These are phyloP conservation scores for Anticlea derivata DNA, from an alignment of 2,888 invertebrate genomes.

Conservation along the genomic window DNA sequence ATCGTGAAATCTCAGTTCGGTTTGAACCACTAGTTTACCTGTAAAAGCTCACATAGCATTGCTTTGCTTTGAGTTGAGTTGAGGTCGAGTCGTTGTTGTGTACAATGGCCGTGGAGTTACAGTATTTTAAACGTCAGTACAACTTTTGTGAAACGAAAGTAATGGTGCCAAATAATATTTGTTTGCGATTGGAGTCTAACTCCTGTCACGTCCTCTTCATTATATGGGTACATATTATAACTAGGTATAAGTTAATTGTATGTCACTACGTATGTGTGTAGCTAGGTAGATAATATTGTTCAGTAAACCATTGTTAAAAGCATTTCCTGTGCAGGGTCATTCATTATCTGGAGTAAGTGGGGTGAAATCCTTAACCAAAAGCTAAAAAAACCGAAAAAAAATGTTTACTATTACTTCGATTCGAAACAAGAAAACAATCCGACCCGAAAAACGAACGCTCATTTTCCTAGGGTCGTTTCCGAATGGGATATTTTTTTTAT, in stretches of 20 bases:
- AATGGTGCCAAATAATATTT: conserved; percentile 53
- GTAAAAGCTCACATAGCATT: too few relatives aligned
- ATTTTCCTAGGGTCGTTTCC: too few relatives aligned
- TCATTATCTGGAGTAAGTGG: neutral
- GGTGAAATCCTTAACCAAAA: too few relatives aligned
- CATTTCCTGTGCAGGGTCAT: neutral
- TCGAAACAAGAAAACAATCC: too few relatives aligned
- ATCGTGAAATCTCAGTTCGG: too few relatives aligned
- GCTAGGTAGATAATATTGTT: conserved; percentile 4
- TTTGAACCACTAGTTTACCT: too few relatives aligned
- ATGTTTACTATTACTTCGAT: too few relatives aligned
- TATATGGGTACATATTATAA: conserved; percentile 29
- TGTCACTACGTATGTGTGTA: conserved; percentile 2
- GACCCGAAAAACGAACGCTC: too few relatives aligned
- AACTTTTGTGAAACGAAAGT: conserved; percentile 39
- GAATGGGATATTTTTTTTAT: too few relatives aligned
- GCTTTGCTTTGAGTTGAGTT: too few relatives aligned
- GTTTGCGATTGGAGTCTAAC: conserved; percentile 56
- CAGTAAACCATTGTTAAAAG: conserved; percentile 10
- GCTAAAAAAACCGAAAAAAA: too few relatives aligned
- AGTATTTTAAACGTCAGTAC: neutral
- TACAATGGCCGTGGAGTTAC: too few relatives aligned
- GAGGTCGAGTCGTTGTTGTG: neutral
- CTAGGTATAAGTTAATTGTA: conserved; percentile 3
- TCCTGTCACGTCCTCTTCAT: conserved; percentile 49